These are phyloP conservation scores for Cheilosia impressa DNA, from an alignment of 2,888 invertebrate genomes.

Conservation along the genomic window DNA sequence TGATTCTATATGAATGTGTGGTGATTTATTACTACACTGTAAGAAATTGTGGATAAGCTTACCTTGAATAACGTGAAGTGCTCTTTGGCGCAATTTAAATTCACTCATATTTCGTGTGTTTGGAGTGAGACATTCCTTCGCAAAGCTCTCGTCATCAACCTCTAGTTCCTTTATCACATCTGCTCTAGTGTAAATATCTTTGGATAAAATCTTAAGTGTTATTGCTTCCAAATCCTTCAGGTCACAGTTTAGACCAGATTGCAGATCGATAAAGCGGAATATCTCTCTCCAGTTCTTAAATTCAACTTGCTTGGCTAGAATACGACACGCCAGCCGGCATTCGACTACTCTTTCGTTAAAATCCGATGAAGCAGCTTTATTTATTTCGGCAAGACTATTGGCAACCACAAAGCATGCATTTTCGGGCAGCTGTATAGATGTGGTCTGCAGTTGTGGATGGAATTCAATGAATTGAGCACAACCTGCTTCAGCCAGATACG, in stretches of 20 bases:
- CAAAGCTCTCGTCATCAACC: constrained; percentile 86
- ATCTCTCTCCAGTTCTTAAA: constrained; percentile 87
- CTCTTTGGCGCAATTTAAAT: constrained; percentile 93
- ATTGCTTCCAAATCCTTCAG: constrained; percentile 89
- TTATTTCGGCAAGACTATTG: constrained; percentile 93
- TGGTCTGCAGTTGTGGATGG: constrained; percentile 90
- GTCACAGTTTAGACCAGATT: constrained; percentile 86
- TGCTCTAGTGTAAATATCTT: constrained; percentile 87
- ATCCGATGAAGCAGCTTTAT: constrained; percentile 96
- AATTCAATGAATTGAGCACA: constrained; percentile 97
- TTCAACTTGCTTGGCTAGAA: constrained; percentile 87
- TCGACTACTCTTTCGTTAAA: constrained; percentile 97
- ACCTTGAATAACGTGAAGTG: constrained; percentile 94
- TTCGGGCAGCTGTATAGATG: constrained; percentile 91
- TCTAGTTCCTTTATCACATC: constrained; percentile 88
- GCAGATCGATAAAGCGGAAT: constrained; percentile 89
- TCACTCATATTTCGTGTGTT: constrained; percentile 87
- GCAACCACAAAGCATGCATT: constrained; percentile 96
- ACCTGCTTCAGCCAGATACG: constrained; percentile 93
- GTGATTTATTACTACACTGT: not conserved
- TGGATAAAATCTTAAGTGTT: constrained; percentile 87
- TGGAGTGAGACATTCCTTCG: constrained; percentile 87
- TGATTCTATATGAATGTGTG: constrained; percentile 87
- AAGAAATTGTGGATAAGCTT: constrained; percentile 74
- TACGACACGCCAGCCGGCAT: constrained; percentile 94